A percentile compares a stretch with the other conserved stretches of the same genome.
phyloP scores from a whole-genome alignment of 2,113 vertebrate genomes.

The Numenius arquata region DNA sequence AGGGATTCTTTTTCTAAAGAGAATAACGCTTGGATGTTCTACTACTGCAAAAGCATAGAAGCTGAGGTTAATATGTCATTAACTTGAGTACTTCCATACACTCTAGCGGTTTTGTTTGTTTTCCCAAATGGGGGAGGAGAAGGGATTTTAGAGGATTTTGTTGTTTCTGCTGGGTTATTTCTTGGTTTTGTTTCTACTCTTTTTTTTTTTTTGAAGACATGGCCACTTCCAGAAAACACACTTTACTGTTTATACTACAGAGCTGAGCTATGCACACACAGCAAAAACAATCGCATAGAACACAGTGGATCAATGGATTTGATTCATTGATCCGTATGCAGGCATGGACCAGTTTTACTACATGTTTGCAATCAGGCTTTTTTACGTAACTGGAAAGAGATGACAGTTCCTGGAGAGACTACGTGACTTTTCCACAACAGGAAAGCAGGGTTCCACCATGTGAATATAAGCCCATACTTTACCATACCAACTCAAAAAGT shows the following conservation, averaged over 20 bases:
- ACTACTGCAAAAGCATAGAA: neutral
- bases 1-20: neutral
- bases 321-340: neutral
- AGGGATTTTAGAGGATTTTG: neutral
- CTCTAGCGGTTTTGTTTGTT: neutral
- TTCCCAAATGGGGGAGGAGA: neutral
- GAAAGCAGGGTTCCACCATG: neutral
- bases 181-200: neutral
- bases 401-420: neutral
- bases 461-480: rapidly evolving
- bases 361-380: neutral
- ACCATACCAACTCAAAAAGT: neutral
- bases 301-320: neutral
- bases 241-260: neutral
- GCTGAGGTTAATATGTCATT: neutral
- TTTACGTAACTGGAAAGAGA: neutral
- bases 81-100: neutral
- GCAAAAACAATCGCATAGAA: rapidly evolving
- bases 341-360: neutral
- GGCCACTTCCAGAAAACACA: neutral
- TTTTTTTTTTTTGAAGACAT: rapidly evolving
- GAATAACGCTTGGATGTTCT: neutral
- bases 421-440: rapidly evolving
- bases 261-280: neutral
- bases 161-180: neutral